Conservation (phyloP, 2,113 vertebrate species). For the Aptenodytes forsteri region DNA sequence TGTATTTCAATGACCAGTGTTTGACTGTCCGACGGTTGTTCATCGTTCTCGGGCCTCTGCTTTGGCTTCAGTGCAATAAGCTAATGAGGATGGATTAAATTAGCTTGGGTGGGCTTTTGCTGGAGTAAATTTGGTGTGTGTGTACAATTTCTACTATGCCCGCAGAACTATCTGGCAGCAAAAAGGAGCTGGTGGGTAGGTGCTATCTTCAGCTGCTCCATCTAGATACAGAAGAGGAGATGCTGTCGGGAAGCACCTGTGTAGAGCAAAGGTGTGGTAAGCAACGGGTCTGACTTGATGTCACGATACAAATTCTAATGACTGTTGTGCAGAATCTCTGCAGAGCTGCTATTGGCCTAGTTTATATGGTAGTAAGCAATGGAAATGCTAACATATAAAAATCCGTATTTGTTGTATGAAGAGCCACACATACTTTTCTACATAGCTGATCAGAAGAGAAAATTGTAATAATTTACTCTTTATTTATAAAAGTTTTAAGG, state of each 20-base stretch:
- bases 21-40: neutral
- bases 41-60: neutral
- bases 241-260: neutral
- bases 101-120: neutral
- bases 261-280: neutral
- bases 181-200: neutral
- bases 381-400: neutral
- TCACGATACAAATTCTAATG: neutral
- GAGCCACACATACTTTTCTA: neutral
- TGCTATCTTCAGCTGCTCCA: neutral
- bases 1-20: neutral
- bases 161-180: neutral
- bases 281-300: neutral
- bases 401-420: neutral
- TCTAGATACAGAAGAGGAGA: neutral
- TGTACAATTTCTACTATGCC: neutral
- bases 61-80: neutral
- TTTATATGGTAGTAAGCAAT: neutral
- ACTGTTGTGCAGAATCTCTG: neutral
- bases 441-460: neutral
- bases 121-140: neutral
- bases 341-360: neutral
- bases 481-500: neutral
- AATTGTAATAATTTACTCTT: neutral
- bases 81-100: neutral